Conservation (phyloP, 92 coral and sea anemone species). For the Porites rus region DNA sequence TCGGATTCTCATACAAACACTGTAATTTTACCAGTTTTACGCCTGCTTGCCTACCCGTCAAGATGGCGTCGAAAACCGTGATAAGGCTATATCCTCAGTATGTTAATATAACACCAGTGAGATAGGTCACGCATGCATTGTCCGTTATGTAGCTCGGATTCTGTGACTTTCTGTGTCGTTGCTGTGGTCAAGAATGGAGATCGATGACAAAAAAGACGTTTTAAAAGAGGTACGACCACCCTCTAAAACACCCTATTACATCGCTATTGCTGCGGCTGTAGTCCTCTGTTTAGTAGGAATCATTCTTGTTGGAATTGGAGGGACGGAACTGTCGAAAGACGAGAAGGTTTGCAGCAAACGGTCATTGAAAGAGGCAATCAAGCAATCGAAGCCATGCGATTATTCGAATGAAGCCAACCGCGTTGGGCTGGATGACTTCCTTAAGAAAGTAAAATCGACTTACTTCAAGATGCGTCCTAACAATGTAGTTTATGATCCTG, state of each 20-base stretch:
- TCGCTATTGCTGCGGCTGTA: conserved; percentile 51
- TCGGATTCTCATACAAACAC: too few relatives aligned
- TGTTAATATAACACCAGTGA: too few relatives aligned
- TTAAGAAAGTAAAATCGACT: conserved; percentile 73
- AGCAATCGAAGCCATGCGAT: conserved; percentile 33
- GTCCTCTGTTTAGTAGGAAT: conserved; percentile 73
- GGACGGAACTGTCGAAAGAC: conserved; percentile 12
- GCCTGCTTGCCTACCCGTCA: too few relatives aligned
- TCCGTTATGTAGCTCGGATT: background rate
- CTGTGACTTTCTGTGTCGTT: background rate
- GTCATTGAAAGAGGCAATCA: conserved; percentile 6
- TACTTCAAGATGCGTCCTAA: conserved; percentile 88
- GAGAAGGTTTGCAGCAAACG: background rate
- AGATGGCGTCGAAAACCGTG: too few relatives aligned
- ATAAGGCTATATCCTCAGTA: too few relatives aligned
- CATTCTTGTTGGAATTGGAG: conserved; percentile 70
- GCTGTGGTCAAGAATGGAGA: conserved; percentile 14
- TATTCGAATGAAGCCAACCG: conserved; percentile 82
- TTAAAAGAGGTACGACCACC: conserved; percentile 28
- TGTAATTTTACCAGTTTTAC: too few relatives aligned
- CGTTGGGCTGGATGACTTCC: conserved; percentile 68
- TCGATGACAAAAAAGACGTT: background rate
- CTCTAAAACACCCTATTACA: conserved; percentile 33
- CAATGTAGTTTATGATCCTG: conserved; percentile 73
- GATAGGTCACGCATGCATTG: background rate